Evolutionary conservation across 2,888 invertebrate genomes (phyloP).

Genomic region (Synanthedon vespiformis): DNA sequence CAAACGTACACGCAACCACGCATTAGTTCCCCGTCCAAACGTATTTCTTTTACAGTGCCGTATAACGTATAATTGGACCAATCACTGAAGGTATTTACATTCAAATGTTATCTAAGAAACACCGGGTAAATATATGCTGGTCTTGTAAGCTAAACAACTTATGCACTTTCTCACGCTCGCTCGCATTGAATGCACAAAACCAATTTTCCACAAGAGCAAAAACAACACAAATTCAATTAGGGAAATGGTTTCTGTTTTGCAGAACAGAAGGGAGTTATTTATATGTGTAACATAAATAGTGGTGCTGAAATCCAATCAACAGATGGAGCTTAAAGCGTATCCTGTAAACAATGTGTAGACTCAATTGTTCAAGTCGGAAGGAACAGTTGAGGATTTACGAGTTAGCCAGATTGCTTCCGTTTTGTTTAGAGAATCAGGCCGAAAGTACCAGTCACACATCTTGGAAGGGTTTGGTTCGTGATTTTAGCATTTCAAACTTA

Average conservation of each 20-base stretch:
- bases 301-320: slow-evolving; percentile 38
- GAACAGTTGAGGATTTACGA: not conserved
- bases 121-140: slow-evolving; percentile 26
- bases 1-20: slow-evolving; percentile 11
- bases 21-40: slow-evolving; percentile 11
- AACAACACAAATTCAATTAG: slow-evolving; percentile 66
- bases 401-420: not conserved
- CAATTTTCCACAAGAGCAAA: slow-evolving; percentile 59
- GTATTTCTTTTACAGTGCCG: slow-evolving; percentile 6
- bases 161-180: slow-evolving; percentile 56
- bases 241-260: slow-evolving; percentile 50
- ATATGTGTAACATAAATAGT: slow-evolving; percentile 42
- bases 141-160: slow-evolving; percentile 28
- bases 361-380: not conserved
- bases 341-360: not conserved
- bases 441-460: not conserved
- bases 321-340: slow-evolving; percentile 26
- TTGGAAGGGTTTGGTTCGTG: not conserved
- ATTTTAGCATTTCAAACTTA: too few relatives aligned
- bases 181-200: slow-evolving; percentile 44
- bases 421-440: not conserved
- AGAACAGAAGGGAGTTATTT: slow-evolving; percentile 46
- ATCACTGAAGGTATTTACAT: slow-evolving; percentile 25
- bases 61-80: slow-evolving; percentile 9
- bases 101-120: slow-evolving; percentile 30